Conservation (phyloP, 2,113 vertebrate genomes). For the Paramormyrops kingsleyae region DNA sequence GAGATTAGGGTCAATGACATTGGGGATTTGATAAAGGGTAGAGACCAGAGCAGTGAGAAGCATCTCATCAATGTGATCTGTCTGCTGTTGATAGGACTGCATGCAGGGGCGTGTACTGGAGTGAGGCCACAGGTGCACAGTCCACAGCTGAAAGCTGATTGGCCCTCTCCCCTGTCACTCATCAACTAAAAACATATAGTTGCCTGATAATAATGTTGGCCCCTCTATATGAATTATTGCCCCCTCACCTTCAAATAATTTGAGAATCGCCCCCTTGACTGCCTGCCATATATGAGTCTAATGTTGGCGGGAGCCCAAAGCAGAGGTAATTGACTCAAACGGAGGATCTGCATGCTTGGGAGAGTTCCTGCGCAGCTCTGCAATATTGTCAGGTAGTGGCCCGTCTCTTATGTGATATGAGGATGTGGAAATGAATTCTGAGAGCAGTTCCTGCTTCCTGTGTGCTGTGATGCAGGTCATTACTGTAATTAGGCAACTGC, state of each 20-base stretch:
- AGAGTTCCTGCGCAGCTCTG: neutral
- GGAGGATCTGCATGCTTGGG: neutral
- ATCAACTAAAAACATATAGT: neutral
- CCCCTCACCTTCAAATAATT: neutral
- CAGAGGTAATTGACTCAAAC: neutral
- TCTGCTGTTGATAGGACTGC: neutral
- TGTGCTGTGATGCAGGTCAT: neutral
- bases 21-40: neutral
- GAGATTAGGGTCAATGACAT: neutral
- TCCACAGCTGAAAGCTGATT: neutral
- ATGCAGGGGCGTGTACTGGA: neutral
- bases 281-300: neutral
- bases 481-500: neutral
- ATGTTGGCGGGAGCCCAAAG: neutral
- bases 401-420: neutral
- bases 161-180: neutral
- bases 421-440: neutral
- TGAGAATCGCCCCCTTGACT: neutral
- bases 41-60: neutral
- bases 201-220: neutral
- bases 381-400: neutral
- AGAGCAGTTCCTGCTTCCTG: neutral
- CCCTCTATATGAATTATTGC: neutral
- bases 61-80: neutral
- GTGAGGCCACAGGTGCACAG: neutral